phyloP scores from a whole-genome alignment of 2,113 vertebrate genomes.

The Neopipo cinnamomea region DNA sequence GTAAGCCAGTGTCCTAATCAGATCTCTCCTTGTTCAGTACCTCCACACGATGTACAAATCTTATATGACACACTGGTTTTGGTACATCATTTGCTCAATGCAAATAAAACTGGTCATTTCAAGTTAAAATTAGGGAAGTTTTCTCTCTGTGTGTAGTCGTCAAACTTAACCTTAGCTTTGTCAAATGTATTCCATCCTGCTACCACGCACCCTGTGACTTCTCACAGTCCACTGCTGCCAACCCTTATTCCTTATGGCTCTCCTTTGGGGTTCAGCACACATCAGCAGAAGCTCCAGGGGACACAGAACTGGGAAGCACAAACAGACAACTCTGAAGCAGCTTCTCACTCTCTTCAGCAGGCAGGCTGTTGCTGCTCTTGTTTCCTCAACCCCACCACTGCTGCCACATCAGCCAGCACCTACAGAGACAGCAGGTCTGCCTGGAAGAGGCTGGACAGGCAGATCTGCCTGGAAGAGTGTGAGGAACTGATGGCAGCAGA shows the following conservation, averaged over 20 bases:
- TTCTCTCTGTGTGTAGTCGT: background rate
- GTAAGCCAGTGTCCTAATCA: background rate
- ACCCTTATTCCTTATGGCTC: background rate
- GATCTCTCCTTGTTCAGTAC: background rate
- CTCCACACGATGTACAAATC: background rate
- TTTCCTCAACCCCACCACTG: background rate
- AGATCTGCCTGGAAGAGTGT: background rate
- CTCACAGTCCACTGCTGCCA: background rate
- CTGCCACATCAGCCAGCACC: background rate
- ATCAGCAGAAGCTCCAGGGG: background rate
- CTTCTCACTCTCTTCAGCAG: background rate
- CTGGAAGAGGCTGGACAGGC: background rate
- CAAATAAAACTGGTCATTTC: background rate
- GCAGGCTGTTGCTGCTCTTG: background rate
- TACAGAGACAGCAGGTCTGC: background rate
- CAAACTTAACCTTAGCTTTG: background rate
- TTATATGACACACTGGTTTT: accelerated
- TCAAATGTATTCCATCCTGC: background rate
- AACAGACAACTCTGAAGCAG: background rate
- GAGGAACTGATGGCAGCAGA: background rate
- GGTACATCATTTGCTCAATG: no score
- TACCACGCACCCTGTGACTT: background rate
- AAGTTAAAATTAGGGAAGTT: background rate
- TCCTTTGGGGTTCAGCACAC: background rate
- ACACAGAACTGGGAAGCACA: background rate